These are phyloP conservation scores for Saguinus imperator DNA, from an alignment of 2,113 vertebrate species.

Conservation along the genomic window DNA sequence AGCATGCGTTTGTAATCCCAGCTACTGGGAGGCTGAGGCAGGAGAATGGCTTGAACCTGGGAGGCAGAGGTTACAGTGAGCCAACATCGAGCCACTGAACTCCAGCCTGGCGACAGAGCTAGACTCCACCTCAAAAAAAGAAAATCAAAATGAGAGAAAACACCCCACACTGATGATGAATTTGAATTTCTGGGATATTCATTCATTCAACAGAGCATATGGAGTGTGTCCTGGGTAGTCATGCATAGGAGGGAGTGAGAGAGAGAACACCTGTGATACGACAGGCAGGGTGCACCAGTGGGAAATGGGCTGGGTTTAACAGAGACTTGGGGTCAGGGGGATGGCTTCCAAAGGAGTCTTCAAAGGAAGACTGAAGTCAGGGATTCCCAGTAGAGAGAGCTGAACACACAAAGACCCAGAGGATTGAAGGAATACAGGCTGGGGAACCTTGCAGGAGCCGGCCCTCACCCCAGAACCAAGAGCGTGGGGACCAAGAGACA, in stretches of 20 bases:
- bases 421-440: not conserved
- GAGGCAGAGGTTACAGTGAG: too few species aligned
- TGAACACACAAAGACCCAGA: too few species aligned
- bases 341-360: not conserved
- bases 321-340: not conserved
- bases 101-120: too few species aligned
- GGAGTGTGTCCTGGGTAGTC: not conserved
- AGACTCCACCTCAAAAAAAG: too few species aligned
- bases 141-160: not conserved
- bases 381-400: not conserved
- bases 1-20: too few species aligned
- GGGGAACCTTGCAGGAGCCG: too few species aligned
- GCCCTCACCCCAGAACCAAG: not conserved
- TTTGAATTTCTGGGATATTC: not conserved
- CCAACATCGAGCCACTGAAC: too few species aligned
- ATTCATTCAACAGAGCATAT: not conserved
- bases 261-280: not conserved
- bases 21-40: too few species aligned
- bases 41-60: too few species aligned
- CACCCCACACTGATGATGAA: not conserved
- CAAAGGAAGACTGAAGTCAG: not conserved
- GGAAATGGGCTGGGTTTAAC: too few species aligned
- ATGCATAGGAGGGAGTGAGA: too few species aligned
- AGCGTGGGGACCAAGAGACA: too few species aligned
- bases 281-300: fast-evolving